A percentile compares a stretch with the other conserved stretches of the same genome.
Evolutionary conservation across 2,888 invertebrate species (phyloP).

Genomic region (Vesta saturnalis): DNA sequence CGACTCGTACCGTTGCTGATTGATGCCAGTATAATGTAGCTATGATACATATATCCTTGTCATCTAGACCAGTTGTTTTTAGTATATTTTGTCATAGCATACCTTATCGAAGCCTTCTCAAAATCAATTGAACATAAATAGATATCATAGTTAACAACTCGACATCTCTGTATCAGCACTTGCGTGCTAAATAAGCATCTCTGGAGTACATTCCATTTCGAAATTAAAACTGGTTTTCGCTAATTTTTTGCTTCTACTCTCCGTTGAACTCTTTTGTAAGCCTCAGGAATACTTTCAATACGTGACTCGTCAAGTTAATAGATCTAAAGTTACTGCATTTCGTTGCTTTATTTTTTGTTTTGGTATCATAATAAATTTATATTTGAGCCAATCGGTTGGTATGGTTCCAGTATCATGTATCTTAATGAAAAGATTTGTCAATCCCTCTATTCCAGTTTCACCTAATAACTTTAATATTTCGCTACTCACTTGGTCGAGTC

Average conservation of each 20-base stretch:
- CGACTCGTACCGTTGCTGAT: too few relatives aligned
- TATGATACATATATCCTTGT: too few relatives aligned
- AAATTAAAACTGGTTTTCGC: neutral
- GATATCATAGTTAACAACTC: neutral
- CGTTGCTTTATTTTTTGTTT: too few relatives aligned
- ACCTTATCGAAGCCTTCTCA: neutral
- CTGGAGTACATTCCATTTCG: neutral
- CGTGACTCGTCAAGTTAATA: neutral
- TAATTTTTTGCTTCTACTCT: neutral
- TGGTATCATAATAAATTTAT: neutral
- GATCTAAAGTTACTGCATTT: too few relatives aligned
- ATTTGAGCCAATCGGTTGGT: neutral
- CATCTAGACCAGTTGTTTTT: conserved; percentile 9
- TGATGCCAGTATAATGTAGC: too few relatives aligned
- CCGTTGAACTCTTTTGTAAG: neutral
- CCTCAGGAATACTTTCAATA: neutral
- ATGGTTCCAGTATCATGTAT: neutral
- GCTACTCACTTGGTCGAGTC: neutral
- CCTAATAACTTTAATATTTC: too few relatives aligned
- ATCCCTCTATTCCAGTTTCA: too few relatives aligned
- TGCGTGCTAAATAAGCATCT: neutral
- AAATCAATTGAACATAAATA: neutral
- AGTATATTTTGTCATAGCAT: neutral
- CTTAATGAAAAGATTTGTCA: neutral
- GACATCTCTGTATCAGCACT: neutral